Conservation (phyloP, 2,113 vertebrate species). For the Dipodomys merriami region DNA sequence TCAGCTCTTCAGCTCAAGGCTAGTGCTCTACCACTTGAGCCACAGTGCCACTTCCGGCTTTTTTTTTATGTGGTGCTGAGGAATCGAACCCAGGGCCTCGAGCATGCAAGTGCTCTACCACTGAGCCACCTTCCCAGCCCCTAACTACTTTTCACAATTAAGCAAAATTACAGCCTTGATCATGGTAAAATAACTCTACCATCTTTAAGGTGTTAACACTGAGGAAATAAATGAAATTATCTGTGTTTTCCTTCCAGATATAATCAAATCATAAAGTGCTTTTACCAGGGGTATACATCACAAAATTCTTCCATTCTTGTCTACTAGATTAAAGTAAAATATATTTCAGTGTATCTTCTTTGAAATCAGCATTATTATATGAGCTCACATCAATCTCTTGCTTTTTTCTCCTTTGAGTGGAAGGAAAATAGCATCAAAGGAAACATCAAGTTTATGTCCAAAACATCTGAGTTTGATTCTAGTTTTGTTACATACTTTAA, state of each 20-base stretch:
- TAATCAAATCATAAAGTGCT: slow-evolving; percentile 29
- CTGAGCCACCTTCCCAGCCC: no score
- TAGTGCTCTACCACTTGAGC: no score
- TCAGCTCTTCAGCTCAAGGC: no score
- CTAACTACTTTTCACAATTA: slow-evolving; percentile 60
- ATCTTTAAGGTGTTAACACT: slow-evolving; percentile 25
- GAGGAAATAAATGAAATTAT: slow-evolving; percentile 51
- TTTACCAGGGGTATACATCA: slow-evolving; percentile 34
- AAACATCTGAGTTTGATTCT: slow-evolving; percentile 27
- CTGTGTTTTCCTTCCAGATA: slow-evolving; percentile 44
- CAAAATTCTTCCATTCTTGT: slow-evolving; percentile 58
- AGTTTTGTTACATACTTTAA: background rate
- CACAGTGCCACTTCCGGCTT: no score
- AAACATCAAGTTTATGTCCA: background rate
- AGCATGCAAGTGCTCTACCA: no score
- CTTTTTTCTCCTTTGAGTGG: slow-evolving; percentile 50
- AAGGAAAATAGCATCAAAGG: background rate
- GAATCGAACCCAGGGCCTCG: no score
- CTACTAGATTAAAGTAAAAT: slow-evolving; percentile 46
- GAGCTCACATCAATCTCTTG: slow-evolving; percentile 2
- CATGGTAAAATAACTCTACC: background rate
- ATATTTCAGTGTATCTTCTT: slow-evolving; percentile 45
- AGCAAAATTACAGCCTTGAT: slow-evolving; percentile 54
- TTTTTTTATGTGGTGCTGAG: no score
- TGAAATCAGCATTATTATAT: slow-evolving; percentile 30